Evolutionary conservation across 2,888 invertebrate species (phyloP).

Genomic region (Drosophila cognata): DNA sequence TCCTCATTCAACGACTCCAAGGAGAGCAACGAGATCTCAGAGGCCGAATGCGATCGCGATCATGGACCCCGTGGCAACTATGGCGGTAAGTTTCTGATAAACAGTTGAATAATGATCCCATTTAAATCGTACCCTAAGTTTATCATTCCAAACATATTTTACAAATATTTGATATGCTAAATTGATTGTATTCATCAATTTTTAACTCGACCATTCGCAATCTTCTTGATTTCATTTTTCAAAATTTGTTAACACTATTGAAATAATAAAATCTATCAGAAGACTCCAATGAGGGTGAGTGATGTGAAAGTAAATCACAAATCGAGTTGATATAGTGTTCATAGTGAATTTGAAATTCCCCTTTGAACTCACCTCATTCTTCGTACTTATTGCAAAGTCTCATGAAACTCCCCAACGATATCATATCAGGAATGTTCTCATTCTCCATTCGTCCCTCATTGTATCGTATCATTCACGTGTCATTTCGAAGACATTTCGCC

Average conservation of each 20-base stretch:
- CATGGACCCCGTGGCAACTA: slow-evolving; percentile 92
- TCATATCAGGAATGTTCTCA: slow-evolving; percentile 35
- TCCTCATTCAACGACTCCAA: slow-evolving; percentile 96
- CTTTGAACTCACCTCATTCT: slow-evolving; percentile 45
- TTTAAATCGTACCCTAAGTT: slow-evolving; percentile 3
- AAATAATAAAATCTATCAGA: slow-evolving; percentile 73
- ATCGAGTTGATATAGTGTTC: slow-evolving; percentile 48
- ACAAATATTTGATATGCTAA: slow-evolving; percentile 17
- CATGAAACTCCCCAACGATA: slow-evolving; percentile 18
- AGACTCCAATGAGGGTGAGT: slow-evolving; percentile 85
- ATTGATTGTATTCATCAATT: slow-evolving; percentile 45
- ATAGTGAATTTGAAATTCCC: slow-evolving; percentile 19
- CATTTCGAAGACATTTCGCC: slow-evolving; percentile 16
- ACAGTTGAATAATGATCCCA: background rate
- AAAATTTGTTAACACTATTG: slow-evolving; percentile 52
- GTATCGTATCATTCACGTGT: slow-evolving; percentile 41
- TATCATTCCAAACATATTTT: slow-evolving; percentile 8
- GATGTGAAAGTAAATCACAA: slow-evolving; percentile 53
- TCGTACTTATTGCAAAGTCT: slow-evolving; percentile 22
- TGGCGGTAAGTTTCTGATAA: slow-evolving; percentile 88
- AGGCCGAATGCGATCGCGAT: slow-evolving; percentile 96
- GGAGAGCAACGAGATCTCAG: slow-evolving; percentile 97
- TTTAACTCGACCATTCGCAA: slow-evolving; percentile 58
- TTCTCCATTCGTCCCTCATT: slow-evolving; percentile 26
- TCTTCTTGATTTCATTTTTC: slow-evolving; percentile 63